phyloP scores from a whole-genome alignment of 2,113 vertebrate species.

The Rhombomys opimus region DNA sequence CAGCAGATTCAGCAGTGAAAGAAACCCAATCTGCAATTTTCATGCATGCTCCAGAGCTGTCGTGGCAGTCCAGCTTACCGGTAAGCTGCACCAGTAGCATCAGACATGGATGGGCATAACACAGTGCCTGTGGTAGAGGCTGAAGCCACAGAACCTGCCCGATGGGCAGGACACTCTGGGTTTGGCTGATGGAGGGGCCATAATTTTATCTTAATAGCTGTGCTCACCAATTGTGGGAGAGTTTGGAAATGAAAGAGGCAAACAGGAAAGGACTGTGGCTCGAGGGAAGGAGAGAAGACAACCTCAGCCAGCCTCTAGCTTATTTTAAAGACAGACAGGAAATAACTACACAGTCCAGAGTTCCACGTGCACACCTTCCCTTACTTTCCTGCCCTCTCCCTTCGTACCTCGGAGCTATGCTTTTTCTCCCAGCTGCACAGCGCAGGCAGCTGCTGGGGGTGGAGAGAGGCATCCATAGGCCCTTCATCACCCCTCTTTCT shows the following conservation, averaged over 20 bases:
- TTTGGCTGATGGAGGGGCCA: background rate
- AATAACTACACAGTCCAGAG: background rate
- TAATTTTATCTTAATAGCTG: background rate
- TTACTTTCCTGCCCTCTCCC: background rate
- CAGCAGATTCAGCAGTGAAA: background rate
- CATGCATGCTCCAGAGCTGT: background rate
- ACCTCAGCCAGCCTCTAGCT: background rate
- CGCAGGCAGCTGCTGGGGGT: background rate
- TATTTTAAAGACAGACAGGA: background rate
- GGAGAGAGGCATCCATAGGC: background rate
- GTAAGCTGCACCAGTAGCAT: background rate
- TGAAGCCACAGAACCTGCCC: background rate
- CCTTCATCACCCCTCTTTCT: background rate
- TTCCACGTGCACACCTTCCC: rapidly evolving
- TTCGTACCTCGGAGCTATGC: background rate
- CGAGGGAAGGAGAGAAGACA: no score
- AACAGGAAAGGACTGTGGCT: background rate
- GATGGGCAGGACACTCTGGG: background rate
- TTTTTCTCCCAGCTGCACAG: background rate
- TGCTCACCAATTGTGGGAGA: background rate
- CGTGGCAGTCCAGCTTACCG: background rate
- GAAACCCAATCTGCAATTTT: background rate
- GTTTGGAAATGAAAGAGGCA: background rate
- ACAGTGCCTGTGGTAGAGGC: background rate
- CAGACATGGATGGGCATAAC: background rate